Percentiles rank a stretch among this genome's conserved stretches.
phyloP scores from a whole-genome alignment of 2,113 vertebrate species.

The Jaculus jaculus region DNA sequence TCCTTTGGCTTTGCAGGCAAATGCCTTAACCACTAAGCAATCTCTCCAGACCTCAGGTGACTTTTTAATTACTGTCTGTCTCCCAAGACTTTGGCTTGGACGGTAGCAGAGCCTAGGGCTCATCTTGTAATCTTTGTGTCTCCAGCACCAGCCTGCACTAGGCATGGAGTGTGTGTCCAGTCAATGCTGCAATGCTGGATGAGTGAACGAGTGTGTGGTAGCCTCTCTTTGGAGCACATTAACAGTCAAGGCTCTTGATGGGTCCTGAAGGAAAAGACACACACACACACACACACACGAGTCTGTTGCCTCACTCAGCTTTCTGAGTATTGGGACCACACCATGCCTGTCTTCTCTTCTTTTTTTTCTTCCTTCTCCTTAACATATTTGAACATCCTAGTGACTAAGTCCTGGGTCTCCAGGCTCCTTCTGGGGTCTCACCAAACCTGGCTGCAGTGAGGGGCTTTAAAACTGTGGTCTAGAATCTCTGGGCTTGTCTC shows the following conservation, averaged over 20 bases:
- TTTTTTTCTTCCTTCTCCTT: background rate
- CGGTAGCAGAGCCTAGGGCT: background rate
- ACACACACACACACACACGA: no score
- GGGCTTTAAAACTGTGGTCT: background rate
- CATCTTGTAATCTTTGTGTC: background rate
- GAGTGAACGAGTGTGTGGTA: no score
- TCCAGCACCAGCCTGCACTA: background rate
- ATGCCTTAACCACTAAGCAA: no score
- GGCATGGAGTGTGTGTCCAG: background rate
- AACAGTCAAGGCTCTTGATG: background rate
- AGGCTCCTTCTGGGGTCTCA: background rate
- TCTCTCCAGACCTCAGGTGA: no score
- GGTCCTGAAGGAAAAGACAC: background rate
- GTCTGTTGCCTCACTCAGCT: no score
- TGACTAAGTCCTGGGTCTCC: background rate
- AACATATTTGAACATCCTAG: background rate
- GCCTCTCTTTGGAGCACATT: background rate
- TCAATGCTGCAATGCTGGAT: background rate
- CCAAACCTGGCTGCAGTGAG: background rate
- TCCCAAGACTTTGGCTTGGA: background rate
- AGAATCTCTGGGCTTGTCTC: background rate
- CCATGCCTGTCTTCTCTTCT: background rate
- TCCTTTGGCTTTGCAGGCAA: no score
- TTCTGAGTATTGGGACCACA: background rate
- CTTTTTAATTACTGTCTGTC: background rate